Evolutionary conservation across 2,797 vertebrate species (phyloP), one percentile per base, ranked within the genome.

Genomic region (Emys orbicularis): DNA sequence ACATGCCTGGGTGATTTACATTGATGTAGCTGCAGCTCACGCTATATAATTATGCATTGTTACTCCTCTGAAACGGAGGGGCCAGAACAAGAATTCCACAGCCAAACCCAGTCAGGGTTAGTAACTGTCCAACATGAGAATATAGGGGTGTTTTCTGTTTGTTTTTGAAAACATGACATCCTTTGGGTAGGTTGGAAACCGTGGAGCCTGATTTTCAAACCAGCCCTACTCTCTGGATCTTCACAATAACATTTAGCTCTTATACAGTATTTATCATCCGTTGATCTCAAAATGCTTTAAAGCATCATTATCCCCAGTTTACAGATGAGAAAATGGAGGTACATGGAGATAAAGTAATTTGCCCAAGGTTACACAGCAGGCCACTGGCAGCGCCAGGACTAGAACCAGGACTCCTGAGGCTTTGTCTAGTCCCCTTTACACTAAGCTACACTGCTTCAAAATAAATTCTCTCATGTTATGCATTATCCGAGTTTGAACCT

Each of bases 1-100:
- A 47, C 34, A 21, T 27, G 82, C 81, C 80, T 65, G 93, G 86
- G 92, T 84, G 54, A 95, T 97, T 97, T 96, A 84, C 94, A 96
- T 96, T 88, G 79, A 7, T 49, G 84, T 88, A 93, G 77, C 54
- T 84, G 82, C 86, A 94, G 93, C 92, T 90, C 93, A 80, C 93
- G 89, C 92, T 86, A 72, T 85, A n/a, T 81, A 94, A 96, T 94
- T 93, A 94, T 12, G 29, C 57, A 59, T 59, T 90, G 84, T 90
- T 95, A 86, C 72, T 91, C 41, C 80, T 21, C 80, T 77, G 82
- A 0, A 0, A 76, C 6, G 1, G 65, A 92, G 95, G 82, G 54
- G 61, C 80, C 93, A 80, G 50, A 93, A 85, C 13, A 79, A n/a
- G 80, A 92, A 92, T 49, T 83, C 90, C 86, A 59, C 84, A 52